Conservation (phyloP, 2,888 invertebrate genomes). For the Malthinus seriepunctatus region DNA sequence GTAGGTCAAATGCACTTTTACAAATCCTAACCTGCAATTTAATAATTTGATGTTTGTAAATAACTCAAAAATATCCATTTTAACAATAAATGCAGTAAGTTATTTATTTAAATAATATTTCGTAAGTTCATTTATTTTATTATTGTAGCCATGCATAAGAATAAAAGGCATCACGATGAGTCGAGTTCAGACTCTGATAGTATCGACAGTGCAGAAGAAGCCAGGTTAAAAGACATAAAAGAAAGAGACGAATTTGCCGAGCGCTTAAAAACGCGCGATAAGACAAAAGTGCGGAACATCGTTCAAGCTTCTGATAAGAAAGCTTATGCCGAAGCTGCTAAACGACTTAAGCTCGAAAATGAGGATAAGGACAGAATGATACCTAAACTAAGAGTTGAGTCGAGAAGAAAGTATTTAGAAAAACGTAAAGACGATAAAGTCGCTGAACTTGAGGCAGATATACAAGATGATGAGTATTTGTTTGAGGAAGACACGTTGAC, state of each 20-base stretch:
- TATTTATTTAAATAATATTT: too few relatives aligned
- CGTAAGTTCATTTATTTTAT: too few relatives aligned
- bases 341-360: slow-evolving; percentile 80
- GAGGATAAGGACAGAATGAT: slow-evolving; percentile 74
- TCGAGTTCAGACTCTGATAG: slow-evolving; percentile 59
- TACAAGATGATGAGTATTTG: slow-evolving; percentile 93
- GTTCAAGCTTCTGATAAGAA: slow-evolving; percentile 68
- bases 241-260: slow-evolving; percentile 95
- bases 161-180: too few relatives aligned
- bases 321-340: slow-evolving; percentile 86
- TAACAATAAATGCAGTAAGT: too few relatives aligned
- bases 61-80: too few relatives aligned
- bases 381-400: slow-evolving; percentile 86
- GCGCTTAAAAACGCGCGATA: slow-evolving; percentile 86
- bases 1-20: too few relatives aligned
- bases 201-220: slow-evolving; percentile 78
- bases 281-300: slow-evolving; percentile 82
- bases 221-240: slow-evolving; percentile 78
- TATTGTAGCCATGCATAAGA: too few relatives aligned
- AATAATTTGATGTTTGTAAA: too few relatives aligned
- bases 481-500: slow-evolving; percentile 90
- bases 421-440: slow-evolving; percentile 97
- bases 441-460: slow-evolving; percentile 91
- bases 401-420: slow-evolving; percentile 90
- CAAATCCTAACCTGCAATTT: too few relatives aligned